Conservation (phyloP, 2,888 invertebrate species). For the Hyppa rectilinea region DNA sequence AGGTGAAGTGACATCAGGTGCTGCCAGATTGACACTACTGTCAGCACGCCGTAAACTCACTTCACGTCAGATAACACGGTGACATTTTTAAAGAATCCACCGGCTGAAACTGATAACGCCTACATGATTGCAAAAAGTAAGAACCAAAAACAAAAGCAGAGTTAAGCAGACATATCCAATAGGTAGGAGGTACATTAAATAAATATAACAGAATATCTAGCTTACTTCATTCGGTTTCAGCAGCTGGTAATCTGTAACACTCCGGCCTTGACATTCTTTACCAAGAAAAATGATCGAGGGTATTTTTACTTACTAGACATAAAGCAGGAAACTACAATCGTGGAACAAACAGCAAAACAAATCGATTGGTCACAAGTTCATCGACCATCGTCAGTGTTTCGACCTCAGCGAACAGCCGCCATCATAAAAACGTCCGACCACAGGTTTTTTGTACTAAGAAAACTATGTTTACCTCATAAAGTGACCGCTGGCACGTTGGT, state of each 20-base stretch:
- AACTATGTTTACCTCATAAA: slow-evolving; percentile 91
- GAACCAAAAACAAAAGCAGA: neutral
- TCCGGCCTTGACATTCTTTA: slow-evolving; percentile 50
- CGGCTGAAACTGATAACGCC: too few species aligned
- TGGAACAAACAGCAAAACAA: slow-evolving; percentile 68
- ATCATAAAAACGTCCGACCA: slow-evolving; percentile 39
- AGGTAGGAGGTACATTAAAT: neutral
- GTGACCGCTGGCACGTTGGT: slow-evolving; percentile 94
- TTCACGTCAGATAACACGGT: too few species aligned
- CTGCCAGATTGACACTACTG: too few species aligned
- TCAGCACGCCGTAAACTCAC: too few species aligned
- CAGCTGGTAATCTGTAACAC: slow-evolving; percentile 15
- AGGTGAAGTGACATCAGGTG: too few species aligned
- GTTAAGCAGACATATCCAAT: neutral
- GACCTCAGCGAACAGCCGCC: slow-evolving; percentile 51
- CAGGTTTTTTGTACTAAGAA: slow-evolving; percentile 21
- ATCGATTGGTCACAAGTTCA: slow-evolving; percentile 75
- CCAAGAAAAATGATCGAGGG: slow-evolving; percentile 39
- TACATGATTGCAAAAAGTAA: too few species aligned
- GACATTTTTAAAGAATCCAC: too few species aligned
- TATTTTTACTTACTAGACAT: slow-evolving; percentile 46
- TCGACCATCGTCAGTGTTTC: slow-evolving; percentile 67
- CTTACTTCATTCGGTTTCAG: neutral
- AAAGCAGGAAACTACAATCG: slow-evolving; percentile 55
- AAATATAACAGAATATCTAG: neutral